Percentiles rank a stretch among this genome's conserved stretches.
phyloP scores from a whole-genome alignment of 2,888 invertebrate species.

The Ennomos erosarius region DNA sequence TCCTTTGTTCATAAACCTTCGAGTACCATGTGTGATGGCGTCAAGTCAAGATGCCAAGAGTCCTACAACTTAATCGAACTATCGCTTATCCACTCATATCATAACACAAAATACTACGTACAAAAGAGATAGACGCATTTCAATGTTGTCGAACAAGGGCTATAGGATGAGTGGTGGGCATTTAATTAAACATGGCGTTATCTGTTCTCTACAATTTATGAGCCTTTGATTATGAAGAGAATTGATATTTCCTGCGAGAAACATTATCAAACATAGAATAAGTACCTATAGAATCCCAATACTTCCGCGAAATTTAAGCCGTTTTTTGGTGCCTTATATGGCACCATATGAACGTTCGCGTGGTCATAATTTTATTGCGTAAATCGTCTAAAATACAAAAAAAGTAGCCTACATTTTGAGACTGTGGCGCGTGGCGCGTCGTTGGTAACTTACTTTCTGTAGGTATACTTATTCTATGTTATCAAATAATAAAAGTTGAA shows the following conservation, averaged over 20 bases:
- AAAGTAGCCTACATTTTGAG: too few species aligned
- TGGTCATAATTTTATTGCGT: too few species aligned
- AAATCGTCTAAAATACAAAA: too few species aligned
- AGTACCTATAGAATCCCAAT: too few species aligned
- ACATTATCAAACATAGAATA: too few species aligned
- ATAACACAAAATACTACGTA: neutral
- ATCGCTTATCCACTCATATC: neutral
- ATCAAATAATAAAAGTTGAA: neutral
- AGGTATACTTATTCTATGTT: too few species aligned
- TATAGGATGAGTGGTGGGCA: neutral
- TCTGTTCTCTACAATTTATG: neutral
- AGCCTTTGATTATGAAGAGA: neutral
- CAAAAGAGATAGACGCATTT: constrained; percentile 2
- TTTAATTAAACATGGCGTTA: constrained; percentile 3
- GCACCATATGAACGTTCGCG: too few species aligned
- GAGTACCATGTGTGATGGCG: too few species aligned
- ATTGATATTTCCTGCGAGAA: neutral
- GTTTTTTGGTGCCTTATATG: too few species aligned
- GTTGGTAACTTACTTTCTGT: too few species aligned
- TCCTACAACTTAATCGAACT: neutral
- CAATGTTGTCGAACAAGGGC: neutral
- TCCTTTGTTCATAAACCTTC: neutral
- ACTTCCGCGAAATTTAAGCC: too few species aligned
- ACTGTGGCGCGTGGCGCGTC: too few species aligned
- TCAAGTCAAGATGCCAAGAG: neutral